Evolutionary conservation across 2,888 invertebrate species (phyloP).

Genomic region (Calliphora vomitoria): DNA sequence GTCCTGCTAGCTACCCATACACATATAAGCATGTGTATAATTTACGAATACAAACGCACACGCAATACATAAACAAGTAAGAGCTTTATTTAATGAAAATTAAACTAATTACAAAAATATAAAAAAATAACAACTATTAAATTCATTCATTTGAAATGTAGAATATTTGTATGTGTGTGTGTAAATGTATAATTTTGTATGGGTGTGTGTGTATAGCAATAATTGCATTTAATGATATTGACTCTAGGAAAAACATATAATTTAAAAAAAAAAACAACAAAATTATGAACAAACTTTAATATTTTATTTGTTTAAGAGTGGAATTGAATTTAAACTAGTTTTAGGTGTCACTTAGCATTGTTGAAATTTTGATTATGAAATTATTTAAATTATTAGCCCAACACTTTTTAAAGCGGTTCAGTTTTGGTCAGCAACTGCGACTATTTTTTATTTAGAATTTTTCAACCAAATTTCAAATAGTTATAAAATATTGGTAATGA

Average conservation of each 20-base stretch:
- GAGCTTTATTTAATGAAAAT: constrained; percentile 69
- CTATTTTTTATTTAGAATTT: too few relatives aligned
- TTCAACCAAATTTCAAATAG: too few relatives aligned
- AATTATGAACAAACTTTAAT: background rate
- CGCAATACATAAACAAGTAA: constrained; percentile 7
- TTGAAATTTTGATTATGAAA: background rate
- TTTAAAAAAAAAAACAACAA: background rate
- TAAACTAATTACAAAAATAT: constrained; percentile 68
- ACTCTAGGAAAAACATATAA: constrained; percentile 17
- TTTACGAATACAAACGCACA: too few relatives aligned
- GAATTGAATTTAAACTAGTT: background rate
- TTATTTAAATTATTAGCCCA: background rate
- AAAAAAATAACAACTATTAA: constrained; percentile 48
- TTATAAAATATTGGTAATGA: too few relatives aligned
- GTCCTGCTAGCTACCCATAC: background rate
- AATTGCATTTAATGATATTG: constrained; percentile 34
- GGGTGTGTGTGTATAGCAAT: background rate
- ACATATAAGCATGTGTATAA: background rate
- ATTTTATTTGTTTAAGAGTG: constrained; percentile 18
- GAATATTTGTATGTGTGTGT: constrained; percentile 7
- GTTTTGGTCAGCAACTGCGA: too few relatives aligned
- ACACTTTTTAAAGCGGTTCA: too few relatives aligned
- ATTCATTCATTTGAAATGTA: constrained; percentile 39
- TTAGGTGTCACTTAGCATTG: background rate
- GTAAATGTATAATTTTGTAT: too few relatives aligned